Evolutionary conservation across 2,888 invertebrate genomes (phyloP).

Genomic region (Ornithoptera alexandrae): DNA sequence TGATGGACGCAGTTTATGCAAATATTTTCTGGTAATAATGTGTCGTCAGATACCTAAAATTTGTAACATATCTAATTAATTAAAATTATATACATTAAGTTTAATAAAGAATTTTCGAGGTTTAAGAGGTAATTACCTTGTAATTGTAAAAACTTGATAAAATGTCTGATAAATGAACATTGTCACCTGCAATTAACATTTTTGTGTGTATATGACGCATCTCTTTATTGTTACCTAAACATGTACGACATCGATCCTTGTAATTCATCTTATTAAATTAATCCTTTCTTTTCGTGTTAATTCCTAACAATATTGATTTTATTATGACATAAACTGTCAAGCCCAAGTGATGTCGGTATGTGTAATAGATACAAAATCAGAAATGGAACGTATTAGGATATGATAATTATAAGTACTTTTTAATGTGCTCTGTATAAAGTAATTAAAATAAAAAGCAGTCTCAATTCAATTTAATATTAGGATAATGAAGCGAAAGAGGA

Average conservation of each 20-base stretch:
- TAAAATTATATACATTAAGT: background rate
- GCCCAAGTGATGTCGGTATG: background rate
- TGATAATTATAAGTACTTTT: too few relatives aligned
- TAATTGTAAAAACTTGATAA: constrained; percentile 64
- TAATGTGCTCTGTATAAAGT: too few relatives aligned
- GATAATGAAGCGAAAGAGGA: too few relatives aligned
- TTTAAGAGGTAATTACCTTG: constrained; percentile 47
- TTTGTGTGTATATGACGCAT: constrained; percentile 60
- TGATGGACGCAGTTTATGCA: constrained; percentile 72
- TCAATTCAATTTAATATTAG: too few relatives aligned
- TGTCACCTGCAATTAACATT: constrained; percentile 58
- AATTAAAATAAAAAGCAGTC: too few relatives aligned
- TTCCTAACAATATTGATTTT: constrained; percentile 15
- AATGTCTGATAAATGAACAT: constrained; percentile 61
- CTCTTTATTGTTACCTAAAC: constrained; percentile 58
- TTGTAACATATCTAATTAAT: constrained; percentile 15
- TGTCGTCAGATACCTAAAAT: constrained; percentile 50
- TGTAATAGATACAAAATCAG: too few relatives aligned
- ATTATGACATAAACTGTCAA: constrained; percentile 17
- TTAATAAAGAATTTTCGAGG: too few relatives aligned
- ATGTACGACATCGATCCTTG: constrained; percentile 64
- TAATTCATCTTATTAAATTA: constrained; percentile 50
- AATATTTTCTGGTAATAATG: constrained; percentile 57
- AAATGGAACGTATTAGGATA: too few relatives aligned
- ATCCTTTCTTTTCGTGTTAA: constrained; percentile 1